Conservation (phyloP, 2,113 vertebrate species). For the Edolisoma coerulescens region DNA sequence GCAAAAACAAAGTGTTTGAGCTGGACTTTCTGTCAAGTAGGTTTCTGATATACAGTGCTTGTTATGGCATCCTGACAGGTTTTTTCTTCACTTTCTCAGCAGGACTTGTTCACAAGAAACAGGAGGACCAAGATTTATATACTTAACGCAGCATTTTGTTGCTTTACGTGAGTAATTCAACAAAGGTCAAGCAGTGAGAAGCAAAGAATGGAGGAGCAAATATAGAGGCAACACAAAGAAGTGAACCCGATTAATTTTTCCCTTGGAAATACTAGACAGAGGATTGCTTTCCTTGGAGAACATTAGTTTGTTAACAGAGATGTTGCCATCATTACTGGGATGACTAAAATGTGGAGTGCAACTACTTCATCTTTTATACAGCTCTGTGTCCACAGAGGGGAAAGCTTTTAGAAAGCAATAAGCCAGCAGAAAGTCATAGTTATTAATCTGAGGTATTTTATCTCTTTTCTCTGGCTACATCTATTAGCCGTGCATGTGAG, state of each 20-base stretch:
- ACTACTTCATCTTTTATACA: conserved; percentile 18
- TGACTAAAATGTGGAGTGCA: background rate
- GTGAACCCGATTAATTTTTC: background rate
- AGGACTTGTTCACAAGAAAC: conserved; percentile 35
- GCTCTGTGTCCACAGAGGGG: background rate
- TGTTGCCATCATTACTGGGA: background rate
- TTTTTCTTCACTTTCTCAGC: conserved; percentile 55
- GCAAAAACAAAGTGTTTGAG: conserved; percentile 52
- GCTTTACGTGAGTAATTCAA: conserved; percentile 20
- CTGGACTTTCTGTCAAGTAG: conserved; percentile 19
- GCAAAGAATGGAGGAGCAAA: background rate
- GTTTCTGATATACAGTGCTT: conserved; percentile 48
- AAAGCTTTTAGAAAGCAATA: conserved; percentile 34
- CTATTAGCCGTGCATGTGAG: background rate
- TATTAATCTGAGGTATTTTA: conserved; percentile 28
- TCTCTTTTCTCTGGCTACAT: background rate
- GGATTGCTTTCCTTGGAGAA: background rate
- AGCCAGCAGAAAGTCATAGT: background rate
- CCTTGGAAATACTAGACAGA: background rate
- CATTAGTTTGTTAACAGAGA: background rate
- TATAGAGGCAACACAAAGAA: background rate
- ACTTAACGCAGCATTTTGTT: conserved; percentile 30
- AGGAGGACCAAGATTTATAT: conserved; percentile 4
- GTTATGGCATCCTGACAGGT: conserved; percentile 56
- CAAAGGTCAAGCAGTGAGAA: conserved; percentile 14